phyloP scores from a whole-genome alignment of 2,888 invertebrate species.

The Gonocerus acuteangulatus region DNA sequence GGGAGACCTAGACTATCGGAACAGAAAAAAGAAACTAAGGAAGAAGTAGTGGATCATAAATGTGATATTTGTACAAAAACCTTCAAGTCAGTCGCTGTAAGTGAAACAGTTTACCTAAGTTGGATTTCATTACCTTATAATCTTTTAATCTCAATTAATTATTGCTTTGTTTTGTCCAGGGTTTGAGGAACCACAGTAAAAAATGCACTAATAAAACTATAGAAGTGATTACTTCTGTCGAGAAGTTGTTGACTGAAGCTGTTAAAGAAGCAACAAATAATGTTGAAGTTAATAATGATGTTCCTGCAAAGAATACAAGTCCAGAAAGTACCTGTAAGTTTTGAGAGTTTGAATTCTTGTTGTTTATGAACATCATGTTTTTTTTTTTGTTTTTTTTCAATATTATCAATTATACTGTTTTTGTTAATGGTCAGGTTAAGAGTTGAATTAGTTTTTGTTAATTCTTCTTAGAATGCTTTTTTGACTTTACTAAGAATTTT shows the following conservation, averaged over 20 bases:
- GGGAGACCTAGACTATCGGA: too few species aligned
- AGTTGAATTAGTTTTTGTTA: too few species aligned
- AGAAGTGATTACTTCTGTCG: not conserved
- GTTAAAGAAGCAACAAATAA: not conserved
- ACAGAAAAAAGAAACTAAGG: not conserved
- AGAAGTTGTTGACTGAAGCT: not conserved
- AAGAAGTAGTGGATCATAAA: constrained; percentile 18
- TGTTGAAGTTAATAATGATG: not conserved
- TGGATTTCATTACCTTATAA: not conserved
- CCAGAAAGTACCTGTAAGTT: too few species aligned
- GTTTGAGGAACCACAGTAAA: constrained; percentile 10
- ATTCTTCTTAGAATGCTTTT: too few species aligned
- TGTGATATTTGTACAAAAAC: constrained; percentile 37
- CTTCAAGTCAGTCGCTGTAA: constrained; percentile 37
- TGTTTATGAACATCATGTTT: too few species aligned
- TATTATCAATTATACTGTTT: too few species aligned
- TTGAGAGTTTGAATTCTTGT: too few species aligned
- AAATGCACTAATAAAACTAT: constrained; percentile 1
- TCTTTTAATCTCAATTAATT: not conserved
- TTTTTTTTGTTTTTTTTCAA: too few species aligned
- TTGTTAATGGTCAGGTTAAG: too few species aligned
- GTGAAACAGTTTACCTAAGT: constrained; percentile 10
- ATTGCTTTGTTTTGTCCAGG: not conserved
- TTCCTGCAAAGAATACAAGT: not conserved
- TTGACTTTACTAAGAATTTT: too few species aligned